Evolutionary conservation across 2,797 vertebrate genomes (phyloP), one percentile per base, ranked within the genome.

Genomic region (Schizopygopsis pylzovi): DNA sequence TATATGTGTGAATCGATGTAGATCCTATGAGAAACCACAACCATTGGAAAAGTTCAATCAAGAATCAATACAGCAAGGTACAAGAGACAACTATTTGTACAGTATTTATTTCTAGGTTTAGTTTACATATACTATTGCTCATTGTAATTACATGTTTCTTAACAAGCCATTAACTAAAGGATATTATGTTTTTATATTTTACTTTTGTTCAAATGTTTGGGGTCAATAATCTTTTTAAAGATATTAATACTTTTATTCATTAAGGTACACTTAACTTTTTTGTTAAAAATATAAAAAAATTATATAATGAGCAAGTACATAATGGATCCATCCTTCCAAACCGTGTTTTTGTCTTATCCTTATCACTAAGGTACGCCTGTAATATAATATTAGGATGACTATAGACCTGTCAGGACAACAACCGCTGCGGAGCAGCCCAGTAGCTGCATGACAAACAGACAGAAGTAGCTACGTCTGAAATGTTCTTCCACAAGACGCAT

Each of bases 1-100:
- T 87, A 97, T 89, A 37, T 99, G 96, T 71, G 95, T 97, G 91
- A 99, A 98, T 85, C 96, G 96, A 92, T 97, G 95, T 79, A 98
- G 94, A 91, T 95, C 97, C 98, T 99, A 93, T 54, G 92, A 92
- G 6, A 68, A 41, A 18, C 18, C 52, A 45, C 39, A 47, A n/a
- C 8, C 5, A 10, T 49, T n/a, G 16, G 6, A 59, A 70, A 65
- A 39, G 39, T 56, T 70, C 1, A 70, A 20, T 15, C 41, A 73
- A 56, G 15, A 71, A 59, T 13, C 3, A 0, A 63, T 12, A 65
- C 80, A 49, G 82, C n/a, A 72, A 25, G 39, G 15, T 37, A 63
- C 54, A 37, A 25, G 2, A 76, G 47, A 20, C 33, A 37, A 56
- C 5, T 15, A 39, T 22, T 16, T 56, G 39, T 77, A 77, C 28